phyloP scores from a whole-genome alignment of 53 echinoderm and acorn worm species.

The Mesocentrotus franciscanus region DNA sequence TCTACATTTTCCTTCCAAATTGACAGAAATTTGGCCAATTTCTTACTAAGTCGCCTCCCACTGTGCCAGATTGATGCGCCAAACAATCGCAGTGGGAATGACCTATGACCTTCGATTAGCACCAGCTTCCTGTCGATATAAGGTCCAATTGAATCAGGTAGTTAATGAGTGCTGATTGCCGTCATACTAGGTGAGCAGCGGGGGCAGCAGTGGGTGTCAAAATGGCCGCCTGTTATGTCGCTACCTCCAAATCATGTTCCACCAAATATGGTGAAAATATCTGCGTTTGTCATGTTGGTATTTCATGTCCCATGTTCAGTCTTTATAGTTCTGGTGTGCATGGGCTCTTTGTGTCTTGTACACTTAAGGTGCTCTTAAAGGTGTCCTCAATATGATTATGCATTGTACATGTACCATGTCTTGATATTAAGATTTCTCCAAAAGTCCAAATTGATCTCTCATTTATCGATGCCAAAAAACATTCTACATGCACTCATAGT shows the following conservation, averaged over 20 bases:
- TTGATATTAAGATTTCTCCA: neutral
- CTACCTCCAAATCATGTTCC: conserved; percentile 17
- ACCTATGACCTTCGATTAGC: conserved; percentile 61
- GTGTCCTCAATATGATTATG: neutral
- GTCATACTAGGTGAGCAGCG: conserved; percentile 11
- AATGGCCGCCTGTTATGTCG: conserved; percentile 49
- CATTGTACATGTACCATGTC: neutral
- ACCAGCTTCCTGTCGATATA: conserved; percentile 62
- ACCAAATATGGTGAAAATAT: conserved; percentile 45
- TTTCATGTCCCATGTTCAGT: conserved; percentile 1
- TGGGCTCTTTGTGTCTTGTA: neutral
- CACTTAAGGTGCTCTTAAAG: neutral
- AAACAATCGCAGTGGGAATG: conserved; percentile 48
- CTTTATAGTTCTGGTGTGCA: neutral
- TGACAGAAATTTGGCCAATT: conserved; percentile 69
- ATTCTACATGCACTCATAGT: neutral
- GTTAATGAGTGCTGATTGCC: conserved; percentile 45
- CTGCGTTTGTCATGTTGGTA: conserved; percentile 28
- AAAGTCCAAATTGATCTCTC: neutral
- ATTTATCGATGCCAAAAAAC: neutral
- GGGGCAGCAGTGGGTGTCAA: conserved; percentile 43
- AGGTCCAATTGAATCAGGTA: conserved; percentile 41
- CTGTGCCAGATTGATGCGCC: conserved; percentile 46
- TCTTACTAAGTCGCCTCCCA: conserved; percentile 45
- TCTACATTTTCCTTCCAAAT: conserved; percentile 55